Evolutionary conservation across 2,888 invertebrate species (phyloP), one percentile per base, ranked within the genome.

Genomic region (Tenthredo distinguenda): DNA sequence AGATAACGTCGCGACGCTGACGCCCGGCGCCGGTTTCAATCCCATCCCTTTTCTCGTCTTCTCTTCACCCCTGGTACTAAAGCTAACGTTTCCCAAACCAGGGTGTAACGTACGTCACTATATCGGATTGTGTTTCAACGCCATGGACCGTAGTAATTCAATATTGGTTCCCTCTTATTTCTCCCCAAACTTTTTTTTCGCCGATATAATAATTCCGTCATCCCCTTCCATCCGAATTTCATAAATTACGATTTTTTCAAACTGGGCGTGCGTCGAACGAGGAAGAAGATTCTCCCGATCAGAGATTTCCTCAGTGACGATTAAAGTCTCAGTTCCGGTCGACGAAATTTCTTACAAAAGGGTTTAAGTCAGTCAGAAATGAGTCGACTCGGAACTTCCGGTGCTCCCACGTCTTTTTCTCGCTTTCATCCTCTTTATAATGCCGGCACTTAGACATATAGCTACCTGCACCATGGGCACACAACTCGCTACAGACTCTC

Each of bases 1-100:
- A 86, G 90, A 91, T 91, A 90, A 89, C 90, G 87, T 87, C 89
- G 89, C 89, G 87, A 88, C 87, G 87, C 85, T 88, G 90, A 88
- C 89, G 88, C 87, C 89, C 88, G 90, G 89, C 88, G 88, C 88
- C 87, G 87, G 87, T 88, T 86, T 82, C 87, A 85, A 68, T 85
- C 87, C 81, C 86, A 68, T 68, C 31, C 34, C 21, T 12, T 21
- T 21, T 4, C 21, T 31, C 77, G 10, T 21, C 74, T 6, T 10
- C 43, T 40, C 74, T 34, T 15, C 43, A 6, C 21, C 43, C 40
- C 21, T 21, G 21, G 12, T 74, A 26, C 74, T 12, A 47, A 47
- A 40, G 43, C 74, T 43, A 74, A 74, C 43, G 40, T 43, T 40
- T 9, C 26, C 21, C 77, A 40, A 77, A 40, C 72, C 77, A 34